Percentiles rank a stretch among this genome's conserved stretches.
phyloP scores from a whole-genome alignment of 2,797 vertebrate genomes.

The Brachyalestes nurse region DNA sequence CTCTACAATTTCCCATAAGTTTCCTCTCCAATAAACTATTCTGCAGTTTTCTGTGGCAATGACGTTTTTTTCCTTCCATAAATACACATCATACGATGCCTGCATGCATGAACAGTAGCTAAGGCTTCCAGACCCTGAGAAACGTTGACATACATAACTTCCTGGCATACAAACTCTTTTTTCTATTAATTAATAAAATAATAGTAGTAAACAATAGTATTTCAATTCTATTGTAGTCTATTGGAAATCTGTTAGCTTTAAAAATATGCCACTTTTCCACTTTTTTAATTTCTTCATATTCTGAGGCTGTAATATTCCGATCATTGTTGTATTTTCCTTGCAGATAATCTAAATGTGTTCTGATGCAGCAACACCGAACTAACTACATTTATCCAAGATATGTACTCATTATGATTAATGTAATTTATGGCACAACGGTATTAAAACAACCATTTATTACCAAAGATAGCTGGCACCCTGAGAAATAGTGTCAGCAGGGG shows the following conservation, averaged over 20 bases:
- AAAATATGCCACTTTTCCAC: too few species aligned
- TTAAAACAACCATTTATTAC: not conserved
- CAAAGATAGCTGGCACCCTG: conserved; percentile 27
- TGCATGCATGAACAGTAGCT: too few species aligned
- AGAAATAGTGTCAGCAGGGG: conserved; percentile 20
- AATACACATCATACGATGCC: not conserved
- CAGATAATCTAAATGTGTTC: conserved; percentile 10
- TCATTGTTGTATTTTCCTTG: not conserved
- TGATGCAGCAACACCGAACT: not conserved
- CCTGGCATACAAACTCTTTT: not conserved
- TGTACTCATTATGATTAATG: not conserved
- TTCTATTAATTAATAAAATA: not conserved
- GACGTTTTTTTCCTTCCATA: not conserved
- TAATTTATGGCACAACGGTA: not conserved
- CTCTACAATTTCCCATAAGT: not conserved
- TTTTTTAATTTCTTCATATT: too few species aligned
- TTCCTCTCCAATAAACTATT: not conserved
- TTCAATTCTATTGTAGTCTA: too few species aligned
- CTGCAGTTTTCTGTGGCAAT: not conserved
- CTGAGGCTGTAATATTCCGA: too few species aligned
- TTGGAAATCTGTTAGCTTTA: too few species aligned
- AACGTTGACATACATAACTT: not conserved
- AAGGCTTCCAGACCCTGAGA: too few species aligned
- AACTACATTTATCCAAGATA: conserved; percentile 2
- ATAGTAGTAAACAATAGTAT: too few species aligned